Evolutionary conservation across 2,113 vertebrate genomes (phyloP).

Genomic region (Anolis sagrei): DNA sequence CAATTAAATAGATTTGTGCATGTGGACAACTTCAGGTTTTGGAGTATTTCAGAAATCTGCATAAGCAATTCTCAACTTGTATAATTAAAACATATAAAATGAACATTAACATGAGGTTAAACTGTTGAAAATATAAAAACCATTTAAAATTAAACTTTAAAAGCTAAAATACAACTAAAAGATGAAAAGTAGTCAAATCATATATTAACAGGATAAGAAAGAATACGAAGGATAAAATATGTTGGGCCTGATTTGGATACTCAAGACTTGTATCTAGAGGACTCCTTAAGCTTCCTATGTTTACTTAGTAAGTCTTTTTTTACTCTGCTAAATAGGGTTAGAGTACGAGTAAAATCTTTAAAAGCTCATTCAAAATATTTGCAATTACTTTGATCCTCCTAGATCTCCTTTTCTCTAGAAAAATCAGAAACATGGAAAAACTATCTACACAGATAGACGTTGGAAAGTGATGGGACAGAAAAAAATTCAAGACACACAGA

Average conservation of each 20-base stretch:
- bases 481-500: background rate
- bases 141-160: too few relatives aligned
- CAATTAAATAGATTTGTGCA: too few relatives aligned
- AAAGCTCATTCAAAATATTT: background rate
- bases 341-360: background rate
- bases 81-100: too few relatives aligned
- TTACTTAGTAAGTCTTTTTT: background rate
- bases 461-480: background rate
- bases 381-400: background rate
- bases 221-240: slow-evolving; percentile 2
- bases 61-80: too few relatives aligned
- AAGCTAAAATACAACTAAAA: too few relatives aligned
- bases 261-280: background rate
- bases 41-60: too few relatives aligned
- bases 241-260: background rate
- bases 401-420: background rate
- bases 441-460: background rate
- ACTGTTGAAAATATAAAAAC: too few relatives aligned
- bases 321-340: background rate
- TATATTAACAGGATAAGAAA: slow-evolving; percentile 19
- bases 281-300: background rate
- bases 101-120: too few relatives aligned
- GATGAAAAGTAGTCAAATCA: background rate
- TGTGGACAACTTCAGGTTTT: too few relatives aligned
- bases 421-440: background rate